Percentiles rank a stretch among this genome's conserved stretches.
phyloP scores from a whole-genome alignment of 2,888 invertebrate genomes.

The Apamea crenata region DNA sequence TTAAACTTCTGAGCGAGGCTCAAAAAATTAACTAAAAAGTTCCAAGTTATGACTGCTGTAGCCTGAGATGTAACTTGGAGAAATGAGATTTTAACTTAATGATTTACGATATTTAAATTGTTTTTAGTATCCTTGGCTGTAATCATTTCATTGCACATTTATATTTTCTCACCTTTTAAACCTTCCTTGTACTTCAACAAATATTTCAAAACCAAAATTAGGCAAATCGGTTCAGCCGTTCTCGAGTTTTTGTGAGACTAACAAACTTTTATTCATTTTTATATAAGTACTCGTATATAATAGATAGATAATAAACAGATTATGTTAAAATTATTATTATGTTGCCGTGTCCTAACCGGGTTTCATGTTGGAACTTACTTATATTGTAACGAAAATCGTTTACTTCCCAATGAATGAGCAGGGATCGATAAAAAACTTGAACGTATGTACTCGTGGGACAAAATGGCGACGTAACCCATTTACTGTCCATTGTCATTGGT shows the following conservation, averaged over 20 bases:
- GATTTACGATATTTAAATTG: not conserved
- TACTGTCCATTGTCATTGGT: slow-evolving; percentile 36
- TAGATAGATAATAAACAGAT: too few relatives aligned
- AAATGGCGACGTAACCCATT: slow-evolving; percentile 46
- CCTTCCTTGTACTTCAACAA: too few relatives aligned
- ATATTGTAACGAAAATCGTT: not conserved
- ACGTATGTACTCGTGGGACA: slow-evolving; percentile 1
- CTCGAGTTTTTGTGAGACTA: too few relatives aligned
- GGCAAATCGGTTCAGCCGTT: too few relatives aligned
- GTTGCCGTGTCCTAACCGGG: too few relatives aligned
- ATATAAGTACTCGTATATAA: too few relatives aligned
- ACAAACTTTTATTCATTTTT: too few relatives aligned
- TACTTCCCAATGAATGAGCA: slow-evolving; percentile 4
- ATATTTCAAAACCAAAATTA: too few relatives aligned
- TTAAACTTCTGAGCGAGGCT: slow-evolving; percentile 20
- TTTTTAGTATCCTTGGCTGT: not conserved
- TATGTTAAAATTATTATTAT: too few relatives aligned
- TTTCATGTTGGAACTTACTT: too few relatives aligned
- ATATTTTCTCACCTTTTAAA: too few relatives aligned
- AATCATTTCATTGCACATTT: too few relatives aligned
- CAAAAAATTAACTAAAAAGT: slow-evolving; percentile 26
- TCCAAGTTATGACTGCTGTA: slow-evolving; percentile 30
- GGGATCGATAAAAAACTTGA: slow-evolving; percentile 22
- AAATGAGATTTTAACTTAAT: not conserved
- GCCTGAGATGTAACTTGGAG: not conserved